Evolutionary conservation across 2,888 invertebrate genomes (phyloP).

Genomic region (Trichogramma evanescens): DNA sequence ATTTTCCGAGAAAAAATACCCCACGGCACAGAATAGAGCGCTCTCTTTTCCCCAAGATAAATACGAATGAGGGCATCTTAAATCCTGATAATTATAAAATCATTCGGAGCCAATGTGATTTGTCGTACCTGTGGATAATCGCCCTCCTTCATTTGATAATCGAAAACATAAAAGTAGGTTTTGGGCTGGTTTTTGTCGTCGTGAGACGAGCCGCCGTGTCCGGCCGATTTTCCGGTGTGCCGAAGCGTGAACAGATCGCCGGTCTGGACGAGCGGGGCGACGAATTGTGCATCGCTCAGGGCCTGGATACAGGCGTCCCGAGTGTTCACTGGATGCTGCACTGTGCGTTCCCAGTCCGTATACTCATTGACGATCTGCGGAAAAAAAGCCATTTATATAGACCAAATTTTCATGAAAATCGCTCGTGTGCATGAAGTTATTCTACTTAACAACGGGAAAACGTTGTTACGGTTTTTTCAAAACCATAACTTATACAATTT

Average conservation of each 20-base stretch:
- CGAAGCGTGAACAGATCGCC: slow-evolving; percentile 66
- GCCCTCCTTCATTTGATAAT: slow-evolving; percentile 84
- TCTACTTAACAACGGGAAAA: too few species aligned
- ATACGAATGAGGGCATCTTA: too few species aligned
- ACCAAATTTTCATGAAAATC: too few species aligned
- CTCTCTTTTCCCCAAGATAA: too few species aligned
- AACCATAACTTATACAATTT: too few species aligned
- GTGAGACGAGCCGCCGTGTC: slow-evolving; percentile 54
- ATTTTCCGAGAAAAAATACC: too few species aligned
- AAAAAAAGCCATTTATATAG: not conserved
- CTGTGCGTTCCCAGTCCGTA: slow-evolving; percentile 93
- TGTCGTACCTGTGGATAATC: slow-evolving; percentile 73
- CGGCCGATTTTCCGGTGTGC: slow-evolving; percentile 48
- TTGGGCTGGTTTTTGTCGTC: slow-evolving; percentile 55
- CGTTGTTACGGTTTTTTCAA: too few species aligned
- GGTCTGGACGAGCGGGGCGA: slow-evolving; percentile 81
- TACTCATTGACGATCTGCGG: slow-evolving; percentile 75
- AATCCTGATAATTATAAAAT: too few species aligned
- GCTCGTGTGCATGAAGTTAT: too few species aligned
- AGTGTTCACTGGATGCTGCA: slow-evolving; percentile 81
- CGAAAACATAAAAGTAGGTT: slow-evolving; percentile 85
- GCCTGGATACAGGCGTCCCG: slow-evolving; percentile 86
- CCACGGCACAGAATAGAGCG: too few species aligned
- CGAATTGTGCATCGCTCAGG: slow-evolving; percentile 87
- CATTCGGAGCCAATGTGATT: too few species aligned